Evolutionary conservation across 2,797 vertebrate genomes (phyloP).

Genomic region (Crenuchus spilurus): DNA sequence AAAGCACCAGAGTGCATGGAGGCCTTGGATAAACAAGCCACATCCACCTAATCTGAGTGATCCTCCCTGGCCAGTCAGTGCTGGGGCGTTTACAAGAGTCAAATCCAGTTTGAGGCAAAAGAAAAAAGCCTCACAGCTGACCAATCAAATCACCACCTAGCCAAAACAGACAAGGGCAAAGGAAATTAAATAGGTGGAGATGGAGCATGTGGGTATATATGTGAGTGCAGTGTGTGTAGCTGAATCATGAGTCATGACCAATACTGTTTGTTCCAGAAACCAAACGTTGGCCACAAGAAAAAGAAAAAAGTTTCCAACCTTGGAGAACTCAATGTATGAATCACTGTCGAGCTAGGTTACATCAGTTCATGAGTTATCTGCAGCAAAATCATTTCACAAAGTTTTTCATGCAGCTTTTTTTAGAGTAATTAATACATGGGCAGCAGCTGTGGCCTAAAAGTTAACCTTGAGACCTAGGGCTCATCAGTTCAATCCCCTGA

Average conservation of each 20-base stretch:
- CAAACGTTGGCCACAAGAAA: conserved; percentile 33
- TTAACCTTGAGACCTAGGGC: too few species aligned
- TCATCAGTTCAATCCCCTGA: too few species aligned
- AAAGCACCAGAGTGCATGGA: conserved; percentile 63
- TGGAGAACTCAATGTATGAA: conserved; percentile 27
- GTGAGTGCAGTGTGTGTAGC: conserved; percentile 42
- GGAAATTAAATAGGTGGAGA: conserved; percentile 70
- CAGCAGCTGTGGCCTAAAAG: too few species aligned
- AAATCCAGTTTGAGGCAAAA: conserved; percentile 74
- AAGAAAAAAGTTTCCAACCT: conserved; percentile 17
- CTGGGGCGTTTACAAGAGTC: conserved; percentile 69
- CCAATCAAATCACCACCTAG: conserved; percentile 70
- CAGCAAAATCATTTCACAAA: background rate
- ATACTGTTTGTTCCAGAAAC: conserved; percentile 45
- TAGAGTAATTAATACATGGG: background rate
- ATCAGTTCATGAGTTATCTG: conserved; percentile 30
- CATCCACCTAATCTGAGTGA: conserved; percentile 77
- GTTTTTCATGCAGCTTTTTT: conserved; percentile 7
- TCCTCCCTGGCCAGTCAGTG: conserved; percentile 63
- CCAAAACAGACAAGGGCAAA: conserved; percentile 68
- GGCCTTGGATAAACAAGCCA: conserved; percentile 73
- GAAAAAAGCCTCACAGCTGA: conserved; percentile 72
- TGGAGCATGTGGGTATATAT: conserved; percentile 31
- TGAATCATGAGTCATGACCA: conserved; percentile 49
- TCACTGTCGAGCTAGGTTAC: conserved; percentile 16